Conservation (phyloP, 2,888 invertebrate species). For the Dolichopus griseipennis region DNA sequence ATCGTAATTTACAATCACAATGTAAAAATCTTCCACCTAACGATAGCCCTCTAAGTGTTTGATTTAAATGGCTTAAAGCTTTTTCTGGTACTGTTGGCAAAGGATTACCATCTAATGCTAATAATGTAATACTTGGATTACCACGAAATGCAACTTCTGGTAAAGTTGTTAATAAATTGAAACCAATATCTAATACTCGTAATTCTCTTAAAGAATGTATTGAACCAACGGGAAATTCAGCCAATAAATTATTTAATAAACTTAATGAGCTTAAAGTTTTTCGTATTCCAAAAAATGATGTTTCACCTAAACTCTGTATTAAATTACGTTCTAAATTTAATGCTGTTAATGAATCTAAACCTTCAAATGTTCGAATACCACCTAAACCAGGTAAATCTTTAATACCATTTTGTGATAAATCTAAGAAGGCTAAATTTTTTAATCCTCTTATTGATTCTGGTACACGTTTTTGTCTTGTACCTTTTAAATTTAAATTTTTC, state of each 20-base stretch:
- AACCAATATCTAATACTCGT: constrained; percentile 83
- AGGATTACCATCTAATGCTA: constrained; percentile 87
- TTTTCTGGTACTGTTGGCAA: constrained; percentile 71
- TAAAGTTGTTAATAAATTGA: constrained; percentile 75
- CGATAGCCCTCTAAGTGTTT: constrained; percentile 74
- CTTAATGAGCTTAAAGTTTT: constrained; percentile 80
- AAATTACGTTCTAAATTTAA: constrained; percentile 82
- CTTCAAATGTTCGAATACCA: constrained; percentile 61
- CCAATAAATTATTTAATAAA: constrained; percentile 76
- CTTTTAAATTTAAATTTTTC: constrained; percentile 84
- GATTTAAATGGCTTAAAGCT: constrained; percentile 69
- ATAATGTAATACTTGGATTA: constrained; percentile 73
- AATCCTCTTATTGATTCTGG: constrained; percentile 72
- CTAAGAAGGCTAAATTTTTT: constrained; percentile 73
- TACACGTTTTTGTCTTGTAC: constrained; percentile 68
- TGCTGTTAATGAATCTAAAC: constrained; percentile 65
- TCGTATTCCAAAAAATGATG: constrained; percentile 70
- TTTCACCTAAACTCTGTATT: constrained; percentile 64
- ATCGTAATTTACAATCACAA: constrained; percentile 78
- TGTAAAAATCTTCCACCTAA: constrained; percentile 79
- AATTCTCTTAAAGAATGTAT: constrained; percentile 68
- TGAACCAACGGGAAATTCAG: constrained; percentile 77
- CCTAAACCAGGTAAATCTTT: constrained; percentile 66
- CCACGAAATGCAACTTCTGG: constrained; percentile 71
- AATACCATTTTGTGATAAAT: constrained; percentile 81